phyloP scores from a whole-genome alignment of 2,113 vertebrate genomes.

The Sprattus sprattus region DNA sequence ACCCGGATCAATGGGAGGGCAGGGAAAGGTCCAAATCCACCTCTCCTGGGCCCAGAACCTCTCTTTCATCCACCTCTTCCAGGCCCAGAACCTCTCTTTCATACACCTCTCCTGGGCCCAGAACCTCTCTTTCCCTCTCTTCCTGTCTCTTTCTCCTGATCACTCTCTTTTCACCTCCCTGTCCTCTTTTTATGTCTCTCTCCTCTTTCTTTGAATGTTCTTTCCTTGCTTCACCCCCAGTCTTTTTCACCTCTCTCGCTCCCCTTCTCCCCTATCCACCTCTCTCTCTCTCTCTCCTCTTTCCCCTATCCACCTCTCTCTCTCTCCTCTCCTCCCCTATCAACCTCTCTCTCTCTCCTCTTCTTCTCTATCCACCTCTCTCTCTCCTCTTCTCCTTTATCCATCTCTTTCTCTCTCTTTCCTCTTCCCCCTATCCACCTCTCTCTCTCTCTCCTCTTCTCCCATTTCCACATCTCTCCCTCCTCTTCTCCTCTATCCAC shows the following conservation, averaged over 20 bases:
- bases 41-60: neutral
- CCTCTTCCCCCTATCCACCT: neutral
- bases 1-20: neutral
- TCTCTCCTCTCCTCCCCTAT: neutral
- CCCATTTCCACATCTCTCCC: neutral
- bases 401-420: too few relatives aligned
- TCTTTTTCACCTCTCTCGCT: neutral
- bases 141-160: neutral
- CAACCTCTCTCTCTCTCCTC: too few relatives aligned
- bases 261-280: neutral
- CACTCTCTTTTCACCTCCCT: too few relatives aligned
- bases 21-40: neutral
- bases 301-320: neutral
- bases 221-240: neutral
- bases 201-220: neutral
- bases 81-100: too few relatives aligned
- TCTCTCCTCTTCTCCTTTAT: neutral
- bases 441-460: neutral
- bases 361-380: too few relatives aligned
- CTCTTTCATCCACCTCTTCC: too few relatives aligned
- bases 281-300: neutral
- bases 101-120: too few relatives aligned
- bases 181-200: neutral
- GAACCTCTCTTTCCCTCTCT: neutral
- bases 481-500: neutral